Base-by-base conservation (phyloP, 2,797 vertebrate genomes). In the Apogon talboti region DNA sequence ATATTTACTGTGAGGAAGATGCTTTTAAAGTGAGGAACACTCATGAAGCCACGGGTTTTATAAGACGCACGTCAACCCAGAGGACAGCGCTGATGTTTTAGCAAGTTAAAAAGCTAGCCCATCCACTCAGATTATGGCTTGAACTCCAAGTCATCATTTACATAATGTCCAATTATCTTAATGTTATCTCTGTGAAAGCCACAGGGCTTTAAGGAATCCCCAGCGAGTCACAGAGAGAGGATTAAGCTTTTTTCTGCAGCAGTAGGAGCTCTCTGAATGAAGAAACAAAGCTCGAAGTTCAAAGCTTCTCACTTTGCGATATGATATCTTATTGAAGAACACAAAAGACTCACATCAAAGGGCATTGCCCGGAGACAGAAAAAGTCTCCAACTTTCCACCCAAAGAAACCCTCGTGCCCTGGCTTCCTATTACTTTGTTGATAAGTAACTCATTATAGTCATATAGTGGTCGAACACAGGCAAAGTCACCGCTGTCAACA, bases 101-200 rank as follows among this genome's bases (percentile, higher is more conserved):
- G 61, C 19, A 33, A 64, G 77, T 75, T 71, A 65, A 84, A 83
- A 79, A 66, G 54, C 10, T 1, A 43, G n/a, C 58, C 44, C 51
- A 19, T 56, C 76, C 71, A 49, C 19, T 56, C 52, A 78, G 74
- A 82, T 82, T 61, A 69, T 40, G 64, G 47, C 63, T 74, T 50
- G 58, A 78, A 85, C 76, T 75, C 42, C 2, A 18, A 85, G 74
- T 85, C 81, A 71, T 76, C 72, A 87, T 91, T 90, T 84, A 49
- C 86, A 90, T 87, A 86, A 84, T 81, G 87, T 85, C 74, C 84
- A 86, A 88, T 89, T 88, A 90, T 87, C 87, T 74, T 79, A 81
- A 84, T 80, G 81, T 74, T 85, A 87, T 88, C 83, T 86, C 56
- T 64, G 66, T 79, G 71, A 80, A 89, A 88, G 88, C 76, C 62